Evolutionary conservation across 2,797 vertebrate genomes (phyloP), one percentile per base, ranked within the genome.

Genomic region (Characodon lateralis): DNA sequence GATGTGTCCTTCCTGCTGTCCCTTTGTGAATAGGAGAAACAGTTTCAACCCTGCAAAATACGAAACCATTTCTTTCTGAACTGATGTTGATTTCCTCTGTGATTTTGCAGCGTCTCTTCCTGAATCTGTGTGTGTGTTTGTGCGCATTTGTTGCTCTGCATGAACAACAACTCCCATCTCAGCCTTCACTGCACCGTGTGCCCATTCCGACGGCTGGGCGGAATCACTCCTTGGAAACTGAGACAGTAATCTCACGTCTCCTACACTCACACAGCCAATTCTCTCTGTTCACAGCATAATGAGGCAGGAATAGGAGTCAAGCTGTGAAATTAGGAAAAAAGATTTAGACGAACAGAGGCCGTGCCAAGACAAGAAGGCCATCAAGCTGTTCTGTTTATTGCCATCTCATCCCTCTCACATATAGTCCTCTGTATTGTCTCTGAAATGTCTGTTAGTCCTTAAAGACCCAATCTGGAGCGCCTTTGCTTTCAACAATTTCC

Each of bases 241-340:
- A 72, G 76, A 76, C 63, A 31, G 73, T 80, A 71, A 84, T 90
- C 74, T 73, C 76, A 77, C 58, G 0, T 83, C 75, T 77, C 74
- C n/a, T 6, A 24, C 71, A 13, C 73, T 5, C 73, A 75, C 78
- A 68, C 78, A 79, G 58, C 51, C 73, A 31, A 72, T 85, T 86
- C 81, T 83, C 78, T 85, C 83, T 73, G 82, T 84, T 89, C 85
- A 86, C 76, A 81, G 88, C 77, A 83, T 89, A 91, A 92, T 90
- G 89, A 91, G 91, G 86, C 90, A 90, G 88, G 92, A 92, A 91
- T 92, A 90, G 88, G 88, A 91, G 89, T 93, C 90, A 93, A 92
- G 90, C 91, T 92, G 90, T 91, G 92, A 92, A 89, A 86, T 89
- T 90, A 85, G 88, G 85, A 88, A 91, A 93, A 91, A 90, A 92